Evolutionary conservation across 2,888 invertebrate species (phyloP).

Genomic region (Phaedon cochleariae): DNA sequence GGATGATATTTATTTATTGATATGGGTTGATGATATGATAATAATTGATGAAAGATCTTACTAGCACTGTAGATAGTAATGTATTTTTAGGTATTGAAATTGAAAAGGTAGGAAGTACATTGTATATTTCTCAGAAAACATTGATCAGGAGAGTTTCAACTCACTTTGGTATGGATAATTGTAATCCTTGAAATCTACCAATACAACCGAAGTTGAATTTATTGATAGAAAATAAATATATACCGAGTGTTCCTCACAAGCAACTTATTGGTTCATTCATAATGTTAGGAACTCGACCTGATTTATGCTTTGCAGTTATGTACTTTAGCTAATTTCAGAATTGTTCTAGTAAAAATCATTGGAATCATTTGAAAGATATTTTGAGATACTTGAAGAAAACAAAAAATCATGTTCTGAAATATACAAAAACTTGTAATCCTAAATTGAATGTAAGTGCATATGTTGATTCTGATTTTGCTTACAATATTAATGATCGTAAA

Average conservation of each 20-base stretch:
- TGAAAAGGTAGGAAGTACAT: constrained; percentile 17
- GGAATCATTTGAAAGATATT: constrained; percentile 31
- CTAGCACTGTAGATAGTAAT: constrained; percentile 10
- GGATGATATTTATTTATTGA: constrained; percentile 27
- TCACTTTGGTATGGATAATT: constrained; percentile 36
- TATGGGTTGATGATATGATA: constrained; percentile 39
- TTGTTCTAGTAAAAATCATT: constrained; percentile 25
- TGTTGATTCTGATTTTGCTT: constrained; percentile 18
- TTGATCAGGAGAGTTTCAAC: constrained; percentile 35
- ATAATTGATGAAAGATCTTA: constrained; percentile 36
- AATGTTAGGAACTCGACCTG: constrained; percentile 35
- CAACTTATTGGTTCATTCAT: constrained; percentile 35
- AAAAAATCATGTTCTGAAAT: constrained; percentile 31
- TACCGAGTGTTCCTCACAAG: constrained; percentile 22
- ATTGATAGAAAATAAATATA: constrained; percentile 2
- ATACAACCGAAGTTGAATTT: constrained; percentile 33
- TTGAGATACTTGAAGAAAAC: constrained; percentile 23
- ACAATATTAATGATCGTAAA: constrained; percentile 13
- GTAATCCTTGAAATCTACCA: constrained; percentile 23
- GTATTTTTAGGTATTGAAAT: constrained; percentile 36
- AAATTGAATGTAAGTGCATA: constrained; percentile 14
- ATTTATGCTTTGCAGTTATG: constrained; percentile 35
- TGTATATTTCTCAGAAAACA: constrained; percentile 31
- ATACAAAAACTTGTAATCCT: constrained; percentile 16
- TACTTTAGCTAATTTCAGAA: constrained; percentile 43